Conservation (phyloP, 1,140 invertebrate species). For the Drosophila teissieri region DNA sequence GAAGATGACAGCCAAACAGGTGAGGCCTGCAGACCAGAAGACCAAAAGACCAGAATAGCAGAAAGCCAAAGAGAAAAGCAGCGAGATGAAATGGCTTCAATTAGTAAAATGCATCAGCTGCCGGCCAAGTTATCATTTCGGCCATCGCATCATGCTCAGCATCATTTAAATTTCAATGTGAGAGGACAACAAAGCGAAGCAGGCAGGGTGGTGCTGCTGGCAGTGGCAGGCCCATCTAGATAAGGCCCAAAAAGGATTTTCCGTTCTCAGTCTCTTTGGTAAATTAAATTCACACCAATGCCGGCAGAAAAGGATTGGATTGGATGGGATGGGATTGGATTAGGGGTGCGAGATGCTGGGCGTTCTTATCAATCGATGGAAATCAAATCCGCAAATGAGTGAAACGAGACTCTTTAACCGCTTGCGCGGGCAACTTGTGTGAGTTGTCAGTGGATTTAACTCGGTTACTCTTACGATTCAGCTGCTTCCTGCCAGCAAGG, state of each 20-base stretch:
- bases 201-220: constrained; percentile 9
- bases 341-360: constrained; percentile 60
- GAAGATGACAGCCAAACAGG: constrained; percentile 70
- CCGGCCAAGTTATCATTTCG: constrained; percentile 21
- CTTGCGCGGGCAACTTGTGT: constrained; percentile 58
- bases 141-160: constrained; percentile 29
- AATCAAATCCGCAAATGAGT: constrained; percentile 79
- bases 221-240: constrained; percentile 49
- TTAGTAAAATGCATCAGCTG: constrained; percentile 68
- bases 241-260: constrained; percentile 71
- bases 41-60: not conserved
- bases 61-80: not conserved
- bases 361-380: constrained; percentile 55
- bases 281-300: constrained; percentile 81
- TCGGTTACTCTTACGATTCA: constrained; percentile 17
- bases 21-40: not conserved
- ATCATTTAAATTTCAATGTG: constrained; percentile 60
- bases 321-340: constrained; percentile 56
- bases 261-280: constrained; percentile 62
- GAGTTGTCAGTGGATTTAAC: constrained; percentile 58
- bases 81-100: constrained; percentile 61
- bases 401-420: constrained; percentile 17
- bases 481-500: constrained; percentile 69
- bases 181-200: constrained; percentile 44
- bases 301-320: constrained; percentile 56